These are phyloP conservation scores for Bothrops jararaca DNA, from an alignment of 2,113 vertebrate genomes.

Conservation along the genomic window DNA sequence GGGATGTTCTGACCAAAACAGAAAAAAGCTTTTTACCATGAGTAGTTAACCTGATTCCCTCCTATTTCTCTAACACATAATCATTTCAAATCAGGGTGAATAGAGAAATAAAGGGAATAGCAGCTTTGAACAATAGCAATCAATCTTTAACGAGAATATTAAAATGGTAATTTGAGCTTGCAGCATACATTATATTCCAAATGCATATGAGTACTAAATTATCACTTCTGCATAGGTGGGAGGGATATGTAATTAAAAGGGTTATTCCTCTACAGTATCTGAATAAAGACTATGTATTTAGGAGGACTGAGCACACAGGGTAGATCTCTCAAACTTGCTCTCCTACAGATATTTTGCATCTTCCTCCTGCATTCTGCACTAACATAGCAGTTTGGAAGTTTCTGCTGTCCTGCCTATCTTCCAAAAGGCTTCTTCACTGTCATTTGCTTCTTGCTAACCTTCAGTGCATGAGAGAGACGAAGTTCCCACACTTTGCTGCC, in stretches of 20 bases:
- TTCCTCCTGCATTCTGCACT: background rate
- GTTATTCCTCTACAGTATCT: slow-evolving; percentile 46
- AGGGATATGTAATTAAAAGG: slow-evolving; percentile 47
- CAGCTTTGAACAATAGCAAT: slow-evolving; percentile 35
- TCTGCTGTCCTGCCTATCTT: background rate
- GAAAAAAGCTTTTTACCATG: slow-evolving; percentile 12
- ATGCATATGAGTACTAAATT: slow-evolving; percentile 42
- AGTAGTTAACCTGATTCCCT: background rate
- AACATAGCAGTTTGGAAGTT: background rate
- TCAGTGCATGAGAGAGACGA: background rate
- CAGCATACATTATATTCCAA: slow-evolving; percentile 31
- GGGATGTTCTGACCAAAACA: slow-evolving; percentile 9
- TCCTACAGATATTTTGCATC: background rate
- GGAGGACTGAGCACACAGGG: background rate
- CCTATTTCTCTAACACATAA: background rate
- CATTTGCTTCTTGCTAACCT: background rate
- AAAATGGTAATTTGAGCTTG: slow-evolving; percentile 47
- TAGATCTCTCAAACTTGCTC: background rate
- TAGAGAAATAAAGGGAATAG: slow-evolving; percentile 29
- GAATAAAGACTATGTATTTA: slow-evolving; percentile 40
- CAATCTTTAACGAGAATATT: slow-evolving; percentile 40
- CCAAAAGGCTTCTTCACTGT: background rate
- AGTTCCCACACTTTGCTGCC: background rate
- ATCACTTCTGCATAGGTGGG: slow-evolving; percentile 35
- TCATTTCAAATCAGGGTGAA: slow-evolving; percentile 21